Evolutionary conservation across 1,140 invertebrate genomes (phyloP).

Genomic region (Pemphigus obesinymphae): DNA sequence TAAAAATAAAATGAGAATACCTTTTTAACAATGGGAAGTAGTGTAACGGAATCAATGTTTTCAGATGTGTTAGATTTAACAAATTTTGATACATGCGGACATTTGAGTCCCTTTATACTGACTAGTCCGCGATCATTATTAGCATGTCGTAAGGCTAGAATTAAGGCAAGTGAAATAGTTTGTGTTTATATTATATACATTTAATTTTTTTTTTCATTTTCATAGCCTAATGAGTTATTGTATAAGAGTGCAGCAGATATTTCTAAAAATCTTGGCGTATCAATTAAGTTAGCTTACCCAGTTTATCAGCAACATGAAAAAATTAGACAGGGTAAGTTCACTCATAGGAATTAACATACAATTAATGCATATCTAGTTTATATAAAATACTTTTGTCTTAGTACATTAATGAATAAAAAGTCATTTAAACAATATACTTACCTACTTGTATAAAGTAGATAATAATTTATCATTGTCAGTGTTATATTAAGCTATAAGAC

Average conservation of each 20-base stretch:
- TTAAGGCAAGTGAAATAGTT: conserved; percentile 52
- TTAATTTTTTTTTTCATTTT: conserved; percentile 33
- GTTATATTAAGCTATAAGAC: too few relatives aligned
- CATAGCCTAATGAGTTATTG: conserved; percentile 51
- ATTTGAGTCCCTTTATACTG: conserved; percentile 52
- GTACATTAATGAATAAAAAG: too few relatives aligned
- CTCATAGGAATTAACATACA: too few relatives aligned
- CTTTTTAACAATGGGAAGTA: conserved; percentile 22
- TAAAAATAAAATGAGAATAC: neutral
- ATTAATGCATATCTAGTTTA: too few relatives aligned
- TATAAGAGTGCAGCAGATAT: conserved; percentile 47
- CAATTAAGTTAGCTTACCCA: conserved; percentile 17
- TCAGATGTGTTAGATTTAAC: conserved; percentile 32
- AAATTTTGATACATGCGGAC: conserved; percentile 20
- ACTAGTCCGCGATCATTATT: conserved; percentile 57
- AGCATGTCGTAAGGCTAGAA: conserved; percentile 54
- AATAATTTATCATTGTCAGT: too few relatives aligned
- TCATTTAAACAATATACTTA: too few relatives aligned
- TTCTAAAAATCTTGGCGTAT: conserved; percentile 44
- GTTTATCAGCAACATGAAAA: conserved; percentile 44
- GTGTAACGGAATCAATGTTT: conserved; percentile 33
- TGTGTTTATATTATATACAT: neutral
- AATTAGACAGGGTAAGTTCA: conserved; percentile 46
- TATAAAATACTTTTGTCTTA: too few relatives aligned
- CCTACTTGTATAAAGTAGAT: too few relatives aligned